These are phyloP conservation scores for Thamnophis sirtalis DNA, from an alignment of 2,113 vertebrate species.

Conservation along the genomic window DNA sequence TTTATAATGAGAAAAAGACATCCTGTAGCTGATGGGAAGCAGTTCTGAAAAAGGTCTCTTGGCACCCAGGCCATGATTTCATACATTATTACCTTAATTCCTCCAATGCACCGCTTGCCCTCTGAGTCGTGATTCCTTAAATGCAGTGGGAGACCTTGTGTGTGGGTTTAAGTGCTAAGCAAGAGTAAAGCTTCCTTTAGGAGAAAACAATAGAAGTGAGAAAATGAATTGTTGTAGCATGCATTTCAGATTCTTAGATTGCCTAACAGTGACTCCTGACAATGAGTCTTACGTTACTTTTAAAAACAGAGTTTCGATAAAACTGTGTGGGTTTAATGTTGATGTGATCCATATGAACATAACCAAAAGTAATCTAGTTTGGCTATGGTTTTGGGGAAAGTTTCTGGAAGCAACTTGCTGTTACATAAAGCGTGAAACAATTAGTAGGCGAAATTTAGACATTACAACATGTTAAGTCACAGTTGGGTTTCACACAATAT, in stretches of 20 bases:
- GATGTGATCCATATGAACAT: background rate
- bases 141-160: slow-evolving; percentile 43
- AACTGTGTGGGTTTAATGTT: background rate
- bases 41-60: background rate
- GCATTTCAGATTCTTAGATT: slow-evolving; percentile 40
- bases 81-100: background rate
- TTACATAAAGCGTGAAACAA: background rate
- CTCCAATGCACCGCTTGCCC: background rate
- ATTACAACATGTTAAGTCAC: background rate
- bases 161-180: slow-evolving; percentile 34
- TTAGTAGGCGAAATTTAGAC: background rate
- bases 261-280: slow-evolving; percentile 42
- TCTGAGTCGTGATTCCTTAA: slow-evolving; percentile 33
- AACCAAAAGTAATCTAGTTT: background rate
- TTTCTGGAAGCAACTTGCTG: background rate
- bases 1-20: background rate
- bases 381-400: background rate
- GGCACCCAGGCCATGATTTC: background rate
- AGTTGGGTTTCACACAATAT: background rate
- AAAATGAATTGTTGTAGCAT: slow-evolving; percentile 44
- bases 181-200: slow-evolving; percentile 53
- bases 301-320: background rate
- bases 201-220: slow-evolving; percentile 57
- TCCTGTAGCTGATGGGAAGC: background rate
- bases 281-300: slow-evolving; percentile 30